Conservation (phyloP, 2,797 vertebrate genomes). For the Thripadectes ignobilis region DNA sequence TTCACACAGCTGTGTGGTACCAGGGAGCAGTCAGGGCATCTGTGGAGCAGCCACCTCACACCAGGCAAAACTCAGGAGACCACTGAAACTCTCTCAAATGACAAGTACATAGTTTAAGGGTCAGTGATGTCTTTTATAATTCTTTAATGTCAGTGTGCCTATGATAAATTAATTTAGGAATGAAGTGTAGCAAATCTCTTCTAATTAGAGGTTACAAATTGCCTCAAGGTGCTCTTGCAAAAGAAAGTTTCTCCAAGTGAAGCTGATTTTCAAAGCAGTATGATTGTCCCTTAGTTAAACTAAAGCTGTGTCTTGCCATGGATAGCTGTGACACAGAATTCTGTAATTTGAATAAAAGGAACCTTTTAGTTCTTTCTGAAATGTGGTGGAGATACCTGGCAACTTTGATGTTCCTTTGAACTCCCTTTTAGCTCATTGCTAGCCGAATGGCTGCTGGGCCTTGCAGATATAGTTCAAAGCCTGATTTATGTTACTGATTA, state of each 20-base stretch:
- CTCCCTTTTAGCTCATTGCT: neutral
- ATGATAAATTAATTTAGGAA: neutral
- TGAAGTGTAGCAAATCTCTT: neutral
- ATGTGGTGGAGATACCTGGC: fast-evolving
- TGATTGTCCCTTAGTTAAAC: neutral
- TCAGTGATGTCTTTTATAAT: neutral
- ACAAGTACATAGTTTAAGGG: neutral
- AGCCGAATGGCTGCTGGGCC: neutral
- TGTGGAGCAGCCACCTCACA: neutral
- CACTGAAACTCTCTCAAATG: neutral
- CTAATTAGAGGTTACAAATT: neutral
- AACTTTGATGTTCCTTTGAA: slow-evolving; percentile 15
- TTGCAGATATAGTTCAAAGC: slow-evolving; percentile 3
- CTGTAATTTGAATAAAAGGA: neutral
- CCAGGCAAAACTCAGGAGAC: neutral
- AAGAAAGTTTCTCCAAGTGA: neutral
- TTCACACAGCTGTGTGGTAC: no score
- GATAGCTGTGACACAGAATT: neutral
- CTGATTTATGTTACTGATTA: neutral
- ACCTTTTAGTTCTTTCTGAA: neutral
- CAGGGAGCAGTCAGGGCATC: neutral
- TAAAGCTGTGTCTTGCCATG: neutral
- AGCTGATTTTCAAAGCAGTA: neutral
- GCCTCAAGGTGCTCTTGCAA: neutral
- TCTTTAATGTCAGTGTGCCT: neutral